Evolutionary conservation across 2,888 invertebrate species (phyloP).

Genomic region (Rhagophthalmus giganteus): DNA sequence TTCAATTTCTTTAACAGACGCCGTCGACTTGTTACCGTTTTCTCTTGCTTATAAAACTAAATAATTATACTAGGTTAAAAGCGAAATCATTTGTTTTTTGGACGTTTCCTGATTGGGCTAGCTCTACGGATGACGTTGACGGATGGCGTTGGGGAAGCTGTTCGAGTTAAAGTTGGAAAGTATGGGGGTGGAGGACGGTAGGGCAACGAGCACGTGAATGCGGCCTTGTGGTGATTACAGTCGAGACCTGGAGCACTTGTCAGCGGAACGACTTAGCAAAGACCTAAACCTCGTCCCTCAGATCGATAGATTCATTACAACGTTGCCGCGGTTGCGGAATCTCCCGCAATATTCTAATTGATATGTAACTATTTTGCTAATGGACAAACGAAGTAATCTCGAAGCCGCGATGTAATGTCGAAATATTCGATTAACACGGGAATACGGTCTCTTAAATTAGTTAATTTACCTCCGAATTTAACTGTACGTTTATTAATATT

Average conservation of each 20-base stretch:
- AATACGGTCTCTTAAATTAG: no score
- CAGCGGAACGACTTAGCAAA: constrained; percentile 22
- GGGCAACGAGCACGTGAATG: constrained; percentile 25
- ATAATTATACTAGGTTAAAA: constrained; percentile 30
- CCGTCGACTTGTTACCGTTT: constrained; percentile 11
- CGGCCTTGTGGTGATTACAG: constrained; percentile 25
- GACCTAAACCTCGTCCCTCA: constrained; percentile 18
- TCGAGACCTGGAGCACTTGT: constrained; percentile 24
- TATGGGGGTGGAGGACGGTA: constrained; percentile 17
- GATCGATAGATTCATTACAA: constrained; percentile 35
- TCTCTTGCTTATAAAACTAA: constrained; percentile 23
- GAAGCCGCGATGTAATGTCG: no score
- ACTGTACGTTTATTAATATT: no score
- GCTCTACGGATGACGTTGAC: constrained; percentile 36
- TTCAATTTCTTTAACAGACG: no score
- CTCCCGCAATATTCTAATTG: no score
- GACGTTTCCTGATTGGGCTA: constrained; percentile 37
- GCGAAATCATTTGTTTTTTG: constrained; percentile 36
- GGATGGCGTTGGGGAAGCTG: constrained; percentile 29
- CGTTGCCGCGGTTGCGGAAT: constrained; percentile 23
- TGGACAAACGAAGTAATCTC: no score
- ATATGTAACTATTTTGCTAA: no score
- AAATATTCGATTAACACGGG: no score
- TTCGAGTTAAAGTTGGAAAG: constrained; percentile 19
- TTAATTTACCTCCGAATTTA: no score